phyloP scores from a whole-genome alignment of 2,797 vertebrate species.

The Tympanoctomys barrerae region DNA sequence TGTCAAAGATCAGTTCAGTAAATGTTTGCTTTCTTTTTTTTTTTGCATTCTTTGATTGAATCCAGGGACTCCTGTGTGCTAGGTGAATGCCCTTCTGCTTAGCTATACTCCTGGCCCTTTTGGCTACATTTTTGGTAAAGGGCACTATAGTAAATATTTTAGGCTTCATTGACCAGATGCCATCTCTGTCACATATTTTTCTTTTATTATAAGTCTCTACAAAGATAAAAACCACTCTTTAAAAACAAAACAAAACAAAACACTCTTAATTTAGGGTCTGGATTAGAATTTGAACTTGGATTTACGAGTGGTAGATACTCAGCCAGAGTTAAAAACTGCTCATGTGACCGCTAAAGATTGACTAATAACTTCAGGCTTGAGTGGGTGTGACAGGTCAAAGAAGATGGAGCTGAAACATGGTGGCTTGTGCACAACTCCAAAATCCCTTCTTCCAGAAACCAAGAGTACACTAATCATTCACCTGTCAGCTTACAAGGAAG shows the following conservation, averaged over 20 bases:
- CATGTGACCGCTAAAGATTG: background rate
- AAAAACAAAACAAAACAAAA: background rate
- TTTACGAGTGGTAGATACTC: background rate
- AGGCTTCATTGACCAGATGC: background rate
- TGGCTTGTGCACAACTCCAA: background rate
- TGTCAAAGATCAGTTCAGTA: background rate
- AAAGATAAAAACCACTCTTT: background rate
- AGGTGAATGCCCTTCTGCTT: background rate
- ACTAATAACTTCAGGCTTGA: background rate
- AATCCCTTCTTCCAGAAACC: background rate
- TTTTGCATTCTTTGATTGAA: background rate
- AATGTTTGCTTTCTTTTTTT: conserved; percentile 32
- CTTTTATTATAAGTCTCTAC: background rate
- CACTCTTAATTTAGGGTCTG: background rate
- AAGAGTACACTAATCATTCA: background rate
- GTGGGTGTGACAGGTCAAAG: background rate
- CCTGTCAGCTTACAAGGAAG: background rate
- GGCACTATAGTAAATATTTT: background rate
- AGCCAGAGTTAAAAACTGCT: background rate
- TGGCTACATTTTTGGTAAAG: background rate
- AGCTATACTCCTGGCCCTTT: background rate
- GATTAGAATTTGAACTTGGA: background rate
- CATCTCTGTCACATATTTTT: background rate
- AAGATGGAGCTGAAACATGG: background rate
- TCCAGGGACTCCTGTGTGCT: background rate